phyloP scores from a whole-genome alignment of 1,140 invertebrate species.

The Drosophila malerkotliana region DNA sequence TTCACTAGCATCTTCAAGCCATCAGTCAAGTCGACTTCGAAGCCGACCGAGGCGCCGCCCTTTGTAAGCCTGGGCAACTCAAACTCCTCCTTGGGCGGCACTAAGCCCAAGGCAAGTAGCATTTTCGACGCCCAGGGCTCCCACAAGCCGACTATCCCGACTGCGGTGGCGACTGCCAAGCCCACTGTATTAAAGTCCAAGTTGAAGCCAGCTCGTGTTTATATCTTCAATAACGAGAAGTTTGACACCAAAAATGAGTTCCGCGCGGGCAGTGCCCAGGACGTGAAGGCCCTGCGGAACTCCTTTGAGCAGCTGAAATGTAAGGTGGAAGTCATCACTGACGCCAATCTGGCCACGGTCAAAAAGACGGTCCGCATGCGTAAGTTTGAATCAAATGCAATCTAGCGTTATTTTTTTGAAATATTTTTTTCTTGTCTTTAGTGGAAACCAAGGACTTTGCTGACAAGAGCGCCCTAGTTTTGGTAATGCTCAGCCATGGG shows the following conservation, averaged over 20 bases:
- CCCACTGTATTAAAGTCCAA: conserved; percentile 27
- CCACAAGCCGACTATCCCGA: background rate
- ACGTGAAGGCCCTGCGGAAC: conserved; percentile 55
- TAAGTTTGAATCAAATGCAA: conserved; percentile 36
- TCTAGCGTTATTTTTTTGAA: background rate
- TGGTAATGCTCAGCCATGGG: conserved; percentile 65
- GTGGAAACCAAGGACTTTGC: conserved; percentile 70
- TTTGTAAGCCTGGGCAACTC: conserved; percentile 33
- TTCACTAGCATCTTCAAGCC: conserved; percentile 13
- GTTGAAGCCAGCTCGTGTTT: conserved; percentile 66
- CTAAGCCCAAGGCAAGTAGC: conserved; percentile 16
- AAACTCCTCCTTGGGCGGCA: background rate
- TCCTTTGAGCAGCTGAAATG: conserved; percentile 64
- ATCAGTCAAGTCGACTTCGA: background rate
- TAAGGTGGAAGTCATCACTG: conserved; percentile 58
- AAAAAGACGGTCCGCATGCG: conserved; percentile 49
- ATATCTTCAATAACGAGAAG: conserved; percentile 74
- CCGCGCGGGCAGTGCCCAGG: conserved; percentile 62
- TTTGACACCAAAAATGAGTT: conserved; percentile 61
- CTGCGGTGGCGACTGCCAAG: background rate
- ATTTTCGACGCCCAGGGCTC: conserved; percentile 35
- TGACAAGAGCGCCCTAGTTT: conserved; percentile 52
- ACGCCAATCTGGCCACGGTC: conserved; percentile 60
- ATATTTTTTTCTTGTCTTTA: conserved; percentile 7
- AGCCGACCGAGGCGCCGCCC: conserved; percentile 7